Percentiles rank a stretch among this genome's conserved stretches.
Conservation (phyloP, 1,140 invertebrate genomes). For the Drosophila santomea region DNA sequence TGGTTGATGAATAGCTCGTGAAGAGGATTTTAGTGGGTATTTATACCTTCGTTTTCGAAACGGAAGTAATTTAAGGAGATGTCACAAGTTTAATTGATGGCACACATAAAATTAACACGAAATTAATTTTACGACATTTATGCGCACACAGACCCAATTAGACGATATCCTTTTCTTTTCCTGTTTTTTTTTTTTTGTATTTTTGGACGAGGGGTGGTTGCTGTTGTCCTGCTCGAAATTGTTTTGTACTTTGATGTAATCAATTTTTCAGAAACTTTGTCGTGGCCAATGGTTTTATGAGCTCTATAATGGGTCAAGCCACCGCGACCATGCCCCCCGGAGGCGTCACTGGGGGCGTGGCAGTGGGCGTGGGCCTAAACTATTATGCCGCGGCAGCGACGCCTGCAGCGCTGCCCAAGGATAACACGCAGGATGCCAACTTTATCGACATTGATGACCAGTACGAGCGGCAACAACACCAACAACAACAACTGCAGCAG, state of each 20-base stretch:
- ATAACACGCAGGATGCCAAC: constrained; percentile 51
- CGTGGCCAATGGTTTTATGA: constrained; percentile 85
- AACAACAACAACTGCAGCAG: constrained; percentile 14
- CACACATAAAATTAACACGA: constrained; percentile 84
- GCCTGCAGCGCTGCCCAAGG: constrained; percentile 36
- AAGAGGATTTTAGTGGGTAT: constrained; percentile 16
- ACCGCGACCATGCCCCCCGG: constrained; percentile 32
- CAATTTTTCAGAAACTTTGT: constrained; percentile 84
- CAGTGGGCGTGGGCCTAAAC: constrained; percentile 43
- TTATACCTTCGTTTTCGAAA: constrained; percentile 46
- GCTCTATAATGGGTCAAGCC: constrained; percentile 77
- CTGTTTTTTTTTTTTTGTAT: too few species aligned
- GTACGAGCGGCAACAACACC: constrained; percentile 12
- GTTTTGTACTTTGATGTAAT: constrained; percentile 64
- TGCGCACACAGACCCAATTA: constrained; percentile 76
- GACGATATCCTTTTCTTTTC: constrained; percentile 15
- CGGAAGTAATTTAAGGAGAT: constrained; percentile 79
- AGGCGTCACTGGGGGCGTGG: constrained; percentile 6
- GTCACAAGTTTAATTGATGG: constrained; percentile 78
- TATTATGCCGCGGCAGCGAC: constrained; percentile 48
- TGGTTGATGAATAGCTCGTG: constrained; percentile 11
- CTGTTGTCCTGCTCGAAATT: constrained; percentile 12
- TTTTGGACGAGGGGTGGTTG: not conserved
- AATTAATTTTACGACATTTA: constrained; percentile 83
- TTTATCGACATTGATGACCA: constrained; percentile 55